These are phyloP conservation scores for Chrysotoxum bicinctum DNA, from an alignment of 2,888 invertebrate genomes.

Conservation along the genomic window DNA sequence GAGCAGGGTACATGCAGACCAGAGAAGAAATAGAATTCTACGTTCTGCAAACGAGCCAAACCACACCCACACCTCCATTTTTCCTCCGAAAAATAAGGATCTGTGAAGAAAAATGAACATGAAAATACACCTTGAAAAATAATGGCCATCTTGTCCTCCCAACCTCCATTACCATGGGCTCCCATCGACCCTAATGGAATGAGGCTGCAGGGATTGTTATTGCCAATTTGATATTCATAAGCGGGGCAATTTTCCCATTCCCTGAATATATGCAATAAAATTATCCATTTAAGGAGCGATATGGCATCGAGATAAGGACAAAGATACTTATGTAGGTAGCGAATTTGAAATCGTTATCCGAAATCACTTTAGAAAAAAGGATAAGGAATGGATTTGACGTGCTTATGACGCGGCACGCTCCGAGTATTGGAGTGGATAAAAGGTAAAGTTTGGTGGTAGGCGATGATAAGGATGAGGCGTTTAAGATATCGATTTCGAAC, in stretches of 20 bases:
- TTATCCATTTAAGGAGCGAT: constrained; percentile 36
- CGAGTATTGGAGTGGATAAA: neutral
- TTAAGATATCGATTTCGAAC: constrained; percentile 41
- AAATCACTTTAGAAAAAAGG: constrained; percentile 53
- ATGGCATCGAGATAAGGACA: constrained; percentile 32
- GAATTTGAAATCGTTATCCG: constrained; percentile 46
- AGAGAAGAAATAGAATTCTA: constrained; percentile 59
- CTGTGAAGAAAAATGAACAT: constrained; percentile 10
- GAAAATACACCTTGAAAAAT: constrained; percentile 38
- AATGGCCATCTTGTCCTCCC: constrained; percentile 17
- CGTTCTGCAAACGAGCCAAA: constrained; percentile 52
- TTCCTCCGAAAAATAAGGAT: neutral
- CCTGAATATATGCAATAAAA: constrained; percentile 56
- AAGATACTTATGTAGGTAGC: constrained; percentile 5
- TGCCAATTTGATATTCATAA: constrained; percentile 72
- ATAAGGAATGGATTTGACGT: constrained; percentile 41
- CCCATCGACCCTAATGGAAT: neutral
- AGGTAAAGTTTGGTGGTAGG: neutral
- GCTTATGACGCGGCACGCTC: constrained; percentile 26
- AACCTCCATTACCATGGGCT: neutral
- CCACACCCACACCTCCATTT: constrained; percentile 19
- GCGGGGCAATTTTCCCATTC: constrained; percentile 45
- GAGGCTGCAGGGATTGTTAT: constrained; percentile 62
- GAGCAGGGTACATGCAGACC: neutral
- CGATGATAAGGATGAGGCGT: constrained; percentile 22